A percentile compares a stretch with the other conserved stretches of the same genome.
Conservation (phyloP, 2,888 invertebrate genomes). For the Hecatera dysodea region DNA sequence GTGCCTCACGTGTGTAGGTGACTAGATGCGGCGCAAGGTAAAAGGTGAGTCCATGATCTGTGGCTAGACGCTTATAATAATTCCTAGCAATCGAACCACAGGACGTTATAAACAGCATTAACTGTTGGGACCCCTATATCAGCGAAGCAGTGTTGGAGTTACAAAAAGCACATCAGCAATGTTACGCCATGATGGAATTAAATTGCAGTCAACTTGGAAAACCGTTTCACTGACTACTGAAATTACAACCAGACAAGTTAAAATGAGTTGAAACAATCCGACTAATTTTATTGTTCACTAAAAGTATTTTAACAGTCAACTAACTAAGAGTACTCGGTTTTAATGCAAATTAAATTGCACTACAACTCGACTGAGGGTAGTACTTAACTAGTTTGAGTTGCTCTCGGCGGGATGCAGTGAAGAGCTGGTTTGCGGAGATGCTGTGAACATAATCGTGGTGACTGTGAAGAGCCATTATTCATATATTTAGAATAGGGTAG, state of each 20-base stretch:
- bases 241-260: neutral
- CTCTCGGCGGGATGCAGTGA: constrained; percentile 19
- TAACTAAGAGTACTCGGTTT: constrained; percentile 28
- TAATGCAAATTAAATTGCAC: constrained; percentile 55
- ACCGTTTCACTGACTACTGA: neutral
- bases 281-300: constrained; percentile 33
- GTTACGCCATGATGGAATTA: neutral
- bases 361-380: constrained; percentile 24
- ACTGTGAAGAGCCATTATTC: neutral
- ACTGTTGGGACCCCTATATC: too few relatives aligned
- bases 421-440: constrained; percentile 3
- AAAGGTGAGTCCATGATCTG: too few relatives aligned
- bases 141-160: too few relatives aligned
- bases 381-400: constrained; percentile 43
- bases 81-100: too few relatives aligned
- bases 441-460: neutral
- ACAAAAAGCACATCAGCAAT: too few relatives aligned
- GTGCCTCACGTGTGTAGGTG: too few relatives aligned
- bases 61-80: too few relatives aligned
- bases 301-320: constrained; percentile 32
- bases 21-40: too few relatives aligned
- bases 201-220: neutral
- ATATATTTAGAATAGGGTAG: neutral
- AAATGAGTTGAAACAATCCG: neutral
- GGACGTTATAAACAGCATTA: too few relatives aligned